phyloP scores from a whole-genome alignment of 2,113 vertebrate genomes.

The Sciurus niger region DNA sequence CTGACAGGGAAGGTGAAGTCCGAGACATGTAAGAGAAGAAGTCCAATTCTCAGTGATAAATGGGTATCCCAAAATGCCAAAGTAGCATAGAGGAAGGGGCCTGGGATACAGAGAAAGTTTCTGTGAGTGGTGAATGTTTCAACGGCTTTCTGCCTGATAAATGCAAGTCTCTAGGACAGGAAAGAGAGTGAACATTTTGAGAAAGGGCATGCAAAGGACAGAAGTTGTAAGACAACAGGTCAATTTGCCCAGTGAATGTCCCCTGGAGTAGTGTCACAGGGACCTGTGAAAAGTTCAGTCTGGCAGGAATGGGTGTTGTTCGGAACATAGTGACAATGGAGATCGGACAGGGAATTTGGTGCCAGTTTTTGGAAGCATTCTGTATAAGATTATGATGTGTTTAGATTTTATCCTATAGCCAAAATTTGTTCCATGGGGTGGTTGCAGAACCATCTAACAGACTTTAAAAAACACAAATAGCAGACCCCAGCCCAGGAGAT shows the following conservation, averaged over 20 bases:
- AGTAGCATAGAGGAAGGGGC: neutral
- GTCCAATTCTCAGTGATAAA: neutral
- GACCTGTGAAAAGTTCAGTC: neutral
- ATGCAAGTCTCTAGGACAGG: neutral
- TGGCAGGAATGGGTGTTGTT: neutral
- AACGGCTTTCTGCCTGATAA: neutral
- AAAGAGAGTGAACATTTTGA: neutral
- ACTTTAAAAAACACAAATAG: slow-evolving; percentile 2
- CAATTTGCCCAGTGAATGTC: accelerated
- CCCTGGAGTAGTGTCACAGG: accelerated
- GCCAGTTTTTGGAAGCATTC: neutral
- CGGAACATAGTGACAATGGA: neutral
- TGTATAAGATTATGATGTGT: neutral
- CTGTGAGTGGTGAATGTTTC: neutral
- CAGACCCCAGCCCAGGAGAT: neutral
- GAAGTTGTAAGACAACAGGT: neutral
- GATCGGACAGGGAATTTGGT: neutral
- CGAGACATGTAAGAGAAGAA: neutral
- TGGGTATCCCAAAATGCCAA: neutral
- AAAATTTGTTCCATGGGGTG: neutral
- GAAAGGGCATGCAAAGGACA: neutral
- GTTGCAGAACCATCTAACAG: neutral
- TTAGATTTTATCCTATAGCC: neutral
- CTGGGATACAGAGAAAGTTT: neutral
- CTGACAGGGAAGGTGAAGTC: neutral